A percentile compares a stretch with the other conserved stretches of the same genome.
Conservation (phyloP, 2,113 vertebrate genomes). For the Leptobrachium ailaonicum region DNA sequence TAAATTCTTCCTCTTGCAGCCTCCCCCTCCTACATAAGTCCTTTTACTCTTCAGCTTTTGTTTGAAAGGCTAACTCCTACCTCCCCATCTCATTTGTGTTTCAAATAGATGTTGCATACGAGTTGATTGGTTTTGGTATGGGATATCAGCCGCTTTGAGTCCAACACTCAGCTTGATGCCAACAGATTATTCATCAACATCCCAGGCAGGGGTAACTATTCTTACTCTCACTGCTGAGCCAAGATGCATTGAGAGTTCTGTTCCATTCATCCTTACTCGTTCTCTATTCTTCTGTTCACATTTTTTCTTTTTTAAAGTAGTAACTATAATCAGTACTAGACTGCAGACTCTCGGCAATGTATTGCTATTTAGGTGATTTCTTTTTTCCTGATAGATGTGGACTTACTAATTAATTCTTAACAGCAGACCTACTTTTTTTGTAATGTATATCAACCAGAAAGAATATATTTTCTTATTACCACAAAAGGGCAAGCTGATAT, state of each 20-base stretch:
- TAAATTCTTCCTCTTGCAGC: conserved; percentile 58
- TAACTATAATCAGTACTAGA: too few relatives aligned
- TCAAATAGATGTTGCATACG: conserved; percentile 69
- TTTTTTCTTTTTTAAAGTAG: conserved; percentile 48
- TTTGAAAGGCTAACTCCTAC: conserved; percentile 58
- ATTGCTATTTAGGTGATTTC: too few relatives aligned
- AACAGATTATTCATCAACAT: conserved; percentile 75
- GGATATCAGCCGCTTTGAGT: conserved; percentile 70
- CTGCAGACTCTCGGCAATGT: too few relatives aligned
- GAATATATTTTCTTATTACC: too few relatives aligned
- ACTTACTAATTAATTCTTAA: too few relatives aligned
- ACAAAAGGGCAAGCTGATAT: too few relatives aligned
- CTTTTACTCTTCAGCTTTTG: conserved; percentile 57
- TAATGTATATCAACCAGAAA: too few relatives aligned
- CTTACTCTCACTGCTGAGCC: conserved; percentile 63
- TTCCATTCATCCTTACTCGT: conserved; percentile 54
- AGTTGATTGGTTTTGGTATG: conserved; percentile 70
- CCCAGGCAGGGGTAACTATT: conserved; percentile 79
- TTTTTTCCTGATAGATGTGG: too few relatives aligned
- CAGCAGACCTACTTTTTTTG: too few relatives aligned
- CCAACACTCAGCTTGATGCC: conserved; percentile 73
- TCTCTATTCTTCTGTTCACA: conserved; percentile 48
- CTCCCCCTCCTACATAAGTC: conserved; percentile 47
- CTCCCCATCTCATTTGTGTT: conserved; percentile 74
- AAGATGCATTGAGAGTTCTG: conserved; percentile 56